Base-by-base conservation (phyloP, 2,888 invertebrate genomes). In the Matsumyia berberina region DNA sequence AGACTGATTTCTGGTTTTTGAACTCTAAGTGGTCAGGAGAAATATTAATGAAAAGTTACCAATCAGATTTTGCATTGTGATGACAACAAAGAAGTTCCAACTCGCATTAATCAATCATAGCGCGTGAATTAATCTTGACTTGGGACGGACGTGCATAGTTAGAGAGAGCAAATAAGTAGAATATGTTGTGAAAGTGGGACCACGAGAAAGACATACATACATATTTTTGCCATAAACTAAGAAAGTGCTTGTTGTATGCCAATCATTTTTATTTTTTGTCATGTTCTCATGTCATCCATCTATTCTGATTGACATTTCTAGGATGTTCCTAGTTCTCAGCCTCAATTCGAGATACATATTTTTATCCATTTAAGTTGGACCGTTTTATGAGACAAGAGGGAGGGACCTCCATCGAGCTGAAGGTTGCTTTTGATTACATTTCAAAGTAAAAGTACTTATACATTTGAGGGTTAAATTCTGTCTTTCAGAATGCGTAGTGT, bases 1-100 rank as follows among this genome's bases (percentile, higher is more conserved):
- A 11, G 49, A 66, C 35, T 11, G 39, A 31, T 42, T 33, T 42
- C 9, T 49, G 19, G n/a, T 31, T 19, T 29, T 24, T 4, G 11
- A 8, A 8, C 12, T 6, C 17, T 12, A 33, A 17, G 31, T 31
- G 37, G 19, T 4, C 12, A 46, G 15, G 15, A 44, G 2, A 17
- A 51, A 37, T 66, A 66, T 51, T 37, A 66, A 66, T 66, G 37
- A 66, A 49, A 51, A 51, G 6, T 51, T 51, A 51, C 51, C 62
- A 51, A 46, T 33, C 44, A 46, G 24, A 37, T 66, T 66, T 37
- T 4, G n/a, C 15, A 35, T 24, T 19, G 19, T 39, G 57, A 31
- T 12, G 33, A 8, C 11, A 24, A 42, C 17, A 69, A 31, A 31
- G n/a, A 69, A 33, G 57, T 9, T 7, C 46, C 2, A 31, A 46